Evolutionary conservation across 2,888 invertebrate genomes (phyloP).

Genomic region (Acanthosepion lycidas): DNA sequence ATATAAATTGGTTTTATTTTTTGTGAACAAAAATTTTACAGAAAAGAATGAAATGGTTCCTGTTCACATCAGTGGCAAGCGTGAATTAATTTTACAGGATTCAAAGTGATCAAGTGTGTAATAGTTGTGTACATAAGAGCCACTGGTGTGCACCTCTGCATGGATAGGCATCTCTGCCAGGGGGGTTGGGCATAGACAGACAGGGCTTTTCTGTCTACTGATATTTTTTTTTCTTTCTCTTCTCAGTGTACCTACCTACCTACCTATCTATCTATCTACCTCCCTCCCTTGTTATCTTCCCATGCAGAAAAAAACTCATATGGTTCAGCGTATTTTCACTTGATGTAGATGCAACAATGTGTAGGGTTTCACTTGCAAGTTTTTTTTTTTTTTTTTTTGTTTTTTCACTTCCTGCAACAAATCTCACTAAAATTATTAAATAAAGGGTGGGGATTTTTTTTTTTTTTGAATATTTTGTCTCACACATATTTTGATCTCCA

Average conservation of each 20-base stretch:
- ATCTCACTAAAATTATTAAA: background rate
- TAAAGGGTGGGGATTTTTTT: background rate
- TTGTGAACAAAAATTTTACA: slow-evolving; percentile 1
- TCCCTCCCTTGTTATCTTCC: background rate
- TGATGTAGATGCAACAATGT: slow-evolving; percentile 11
- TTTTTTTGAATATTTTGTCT: background rate
- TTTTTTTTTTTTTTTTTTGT: background rate
- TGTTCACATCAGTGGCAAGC: background rate
- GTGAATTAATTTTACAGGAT: background rate
- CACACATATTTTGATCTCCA: background rate
- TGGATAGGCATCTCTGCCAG: background rate
- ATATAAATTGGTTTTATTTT: slow-evolving; percentile 15
- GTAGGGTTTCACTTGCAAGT: background rate
- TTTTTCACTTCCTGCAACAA: background rate
- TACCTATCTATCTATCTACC: slow-evolving; percentile 39
- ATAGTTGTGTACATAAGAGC: background rate
- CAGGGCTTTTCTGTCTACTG: background rate
- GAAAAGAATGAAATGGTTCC: slow-evolving; percentile 11
- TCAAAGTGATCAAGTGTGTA: background rate
- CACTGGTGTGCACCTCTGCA: slow-evolving; percentile 9
- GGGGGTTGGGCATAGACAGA: background rate
- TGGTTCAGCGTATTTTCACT: slow-evolving; percentile 33
- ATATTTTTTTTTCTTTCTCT: background rate
- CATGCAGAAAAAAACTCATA: slow-evolving; percentile 11
- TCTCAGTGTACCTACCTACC: slow-evolving; percentile 6